Evolutionary conservation across 37 sponge, comb jelly and placozoan genomes (phyloP).

Genomic region (Halichondria panicea): DNA sequence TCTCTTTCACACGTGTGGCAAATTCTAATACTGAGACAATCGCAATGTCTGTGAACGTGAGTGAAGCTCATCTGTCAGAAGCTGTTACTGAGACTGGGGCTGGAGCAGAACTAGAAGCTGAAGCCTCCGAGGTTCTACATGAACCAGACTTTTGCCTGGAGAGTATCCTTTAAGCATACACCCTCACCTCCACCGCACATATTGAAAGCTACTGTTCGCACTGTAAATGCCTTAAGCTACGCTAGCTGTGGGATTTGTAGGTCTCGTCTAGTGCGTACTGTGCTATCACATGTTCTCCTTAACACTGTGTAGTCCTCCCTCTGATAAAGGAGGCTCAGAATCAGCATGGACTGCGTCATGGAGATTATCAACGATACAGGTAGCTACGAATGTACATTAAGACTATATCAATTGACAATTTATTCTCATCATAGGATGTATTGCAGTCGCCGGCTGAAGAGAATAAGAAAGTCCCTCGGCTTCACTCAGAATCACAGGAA

Average conservation of each 20-base stretch:
- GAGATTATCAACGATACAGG: conserved; percentile 95
- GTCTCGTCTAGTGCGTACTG: no score
- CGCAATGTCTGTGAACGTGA: no score
- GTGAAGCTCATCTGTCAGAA: no score
- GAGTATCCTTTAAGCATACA: conserved; percentile 21
- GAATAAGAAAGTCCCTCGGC: conserved; percentile 77
- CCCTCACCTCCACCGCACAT: not conserved
- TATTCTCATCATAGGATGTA: conserved; percentile 60
- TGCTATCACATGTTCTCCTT: not conserved
- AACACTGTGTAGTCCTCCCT: conserved; percentile 65
- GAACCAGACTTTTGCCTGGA: conserved; percentile 27
- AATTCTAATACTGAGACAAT: no score
- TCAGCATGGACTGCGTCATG: conserved; percentile 94
- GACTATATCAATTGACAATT: not conserved
- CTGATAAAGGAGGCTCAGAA: conserved; percentile 86
- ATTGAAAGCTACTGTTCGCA: no score
- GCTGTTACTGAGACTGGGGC: not conserved
- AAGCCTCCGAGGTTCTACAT: not conserved
- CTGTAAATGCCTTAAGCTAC: no score
- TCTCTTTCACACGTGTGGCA: no score
- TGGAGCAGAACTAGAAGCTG: not conserved
- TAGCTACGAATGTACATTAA: not conserved
- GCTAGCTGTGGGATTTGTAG: no score
- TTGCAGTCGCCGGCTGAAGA: conserved; percentile 77
- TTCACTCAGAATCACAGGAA: conserved; percentile 70